Conservation (phyloP, 1,140 invertebrate species). For the Drosophila truncata region DNA sequence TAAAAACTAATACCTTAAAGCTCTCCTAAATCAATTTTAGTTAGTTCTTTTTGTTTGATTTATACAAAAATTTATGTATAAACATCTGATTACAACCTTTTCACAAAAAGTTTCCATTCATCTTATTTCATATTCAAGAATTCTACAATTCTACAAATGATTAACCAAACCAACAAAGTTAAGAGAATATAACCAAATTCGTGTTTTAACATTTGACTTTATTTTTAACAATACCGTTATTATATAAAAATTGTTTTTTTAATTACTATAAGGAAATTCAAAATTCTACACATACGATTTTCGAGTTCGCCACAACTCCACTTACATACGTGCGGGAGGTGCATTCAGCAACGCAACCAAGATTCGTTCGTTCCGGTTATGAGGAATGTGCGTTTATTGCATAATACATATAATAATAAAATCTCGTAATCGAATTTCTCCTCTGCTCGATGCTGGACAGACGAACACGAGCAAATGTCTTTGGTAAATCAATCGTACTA, state of each 20-base stretch:
- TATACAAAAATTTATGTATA: too few species aligned
- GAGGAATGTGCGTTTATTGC: slow-evolving; percentile 66
- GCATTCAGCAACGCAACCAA: slow-evolving; percentile 43
- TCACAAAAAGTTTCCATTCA: too few species aligned
- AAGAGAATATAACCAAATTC: not conserved
- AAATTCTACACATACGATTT: slow-evolving; percentile 68
- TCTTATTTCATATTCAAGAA: too few species aligned
- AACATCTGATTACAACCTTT: too few species aligned
- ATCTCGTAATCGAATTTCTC: slow-evolving; percentile 48
- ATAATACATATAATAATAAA: slow-evolving; percentile 47
- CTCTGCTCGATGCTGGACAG: slow-evolving; percentile 16
- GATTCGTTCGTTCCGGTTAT: slow-evolving; percentile 38
- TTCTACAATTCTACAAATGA: too few species aligned
- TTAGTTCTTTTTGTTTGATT: too few species aligned
- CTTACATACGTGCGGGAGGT: slow-evolving; percentile 25
- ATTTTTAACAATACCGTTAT: slow-evolving; percentile 78
- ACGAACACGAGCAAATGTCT: slow-evolving; percentile 62
- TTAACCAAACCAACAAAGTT: too few species aligned
- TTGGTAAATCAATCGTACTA: slow-evolving; percentile 74
- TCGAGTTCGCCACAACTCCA: slow-evolving; percentile 62
- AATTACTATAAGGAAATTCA: slow-evolving; percentile 79
- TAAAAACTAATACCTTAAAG: too few species aligned
- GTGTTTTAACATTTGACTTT: slow-evolving; percentile 66
- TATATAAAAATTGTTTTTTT: slow-evolving; percentile 75
- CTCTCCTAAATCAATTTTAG: too few species aligned